Percentiles rank a stretch among this genome's conserved stretches.
These are phyloP conservation scores for Labeo calbasu DNA, from an alignment of 2,797 vertebrate genomes.

Conservation along the genomic window DNA sequence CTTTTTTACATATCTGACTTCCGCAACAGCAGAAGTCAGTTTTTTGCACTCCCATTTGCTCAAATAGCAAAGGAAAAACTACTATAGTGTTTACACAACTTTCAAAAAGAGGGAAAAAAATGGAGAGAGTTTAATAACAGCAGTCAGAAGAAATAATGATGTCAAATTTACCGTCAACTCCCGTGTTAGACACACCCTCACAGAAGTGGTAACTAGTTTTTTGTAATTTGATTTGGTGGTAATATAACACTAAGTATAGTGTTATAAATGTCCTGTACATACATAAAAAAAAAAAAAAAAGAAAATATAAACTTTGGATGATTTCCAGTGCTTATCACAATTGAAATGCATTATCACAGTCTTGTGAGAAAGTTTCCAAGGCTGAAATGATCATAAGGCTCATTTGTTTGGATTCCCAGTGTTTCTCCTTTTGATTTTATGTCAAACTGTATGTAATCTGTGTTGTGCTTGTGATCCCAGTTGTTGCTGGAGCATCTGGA, in stretches of 20 bases:
- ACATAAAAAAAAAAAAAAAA: neutral
- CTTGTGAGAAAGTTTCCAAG: neutral
- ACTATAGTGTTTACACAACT: neutral
- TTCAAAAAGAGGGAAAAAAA: neutral
- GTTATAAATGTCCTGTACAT: neutral
- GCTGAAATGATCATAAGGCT: neutral
- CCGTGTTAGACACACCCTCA: neutral
- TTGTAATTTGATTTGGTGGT: too few species aligned
- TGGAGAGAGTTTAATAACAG: neutral
- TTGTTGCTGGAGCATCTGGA: conserved; percentile 94
- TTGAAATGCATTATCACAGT: too few species aligned
- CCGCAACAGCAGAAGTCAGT: too few species aligned
- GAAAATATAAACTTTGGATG: too few species aligned
- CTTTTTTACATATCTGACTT: too few species aligned
- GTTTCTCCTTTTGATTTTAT: neutral
- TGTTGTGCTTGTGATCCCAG: conserved; percentile 67
- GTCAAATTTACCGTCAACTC: too few species aligned
- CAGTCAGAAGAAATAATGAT: neutral
- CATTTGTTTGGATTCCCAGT: neutral
- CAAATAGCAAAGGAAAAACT: neutral
- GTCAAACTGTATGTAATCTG: neutral
- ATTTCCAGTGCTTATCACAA: neutral
- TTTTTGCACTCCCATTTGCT: neutral
- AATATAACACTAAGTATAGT: neutral
- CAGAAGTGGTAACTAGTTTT: too few species aligned